A percentile compares a stretch with the other conserved stretches of the same genome.
Conservation (phyloP, 2,888 invertebrate species). For the Caenorhabditis parvicauda region DNA sequence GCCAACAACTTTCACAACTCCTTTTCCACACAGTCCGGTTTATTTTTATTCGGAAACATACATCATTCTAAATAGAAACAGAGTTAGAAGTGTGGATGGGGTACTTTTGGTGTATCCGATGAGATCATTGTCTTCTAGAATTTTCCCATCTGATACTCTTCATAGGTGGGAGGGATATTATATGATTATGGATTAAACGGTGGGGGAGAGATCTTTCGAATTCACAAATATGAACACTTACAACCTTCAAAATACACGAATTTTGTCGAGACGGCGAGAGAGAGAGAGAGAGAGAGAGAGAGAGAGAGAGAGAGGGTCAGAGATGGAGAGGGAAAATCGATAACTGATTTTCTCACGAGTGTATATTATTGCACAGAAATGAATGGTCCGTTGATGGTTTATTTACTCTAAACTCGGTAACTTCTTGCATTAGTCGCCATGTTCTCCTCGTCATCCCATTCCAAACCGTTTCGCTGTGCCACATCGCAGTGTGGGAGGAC, state of each 20-base stretch:
- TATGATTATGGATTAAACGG: not conserved
- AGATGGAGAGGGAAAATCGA: conserved; percentile 7
- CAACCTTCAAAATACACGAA: too few species aligned
- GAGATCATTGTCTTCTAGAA: too few species aligned
- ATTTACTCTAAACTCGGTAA: conserved; percentile 43
- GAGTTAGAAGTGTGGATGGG: too few species aligned
- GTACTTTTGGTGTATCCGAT: too few species aligned
- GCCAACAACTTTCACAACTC: too few species aligned
- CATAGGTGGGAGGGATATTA: not conserved
- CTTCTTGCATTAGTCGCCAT: conserved; percentile 39
- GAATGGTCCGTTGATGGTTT: not conserved
- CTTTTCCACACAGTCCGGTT: too few species aligned
- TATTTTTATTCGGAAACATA: too few species aligned
- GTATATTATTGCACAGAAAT: conserved; percentile 7
- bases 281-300: conserved; percentile 4
- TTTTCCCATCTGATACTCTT: too few species aligned
- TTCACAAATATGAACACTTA: too few species aligned
- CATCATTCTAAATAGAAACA: too few species aligned
- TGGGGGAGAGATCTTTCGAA: conserved; percentile 2
- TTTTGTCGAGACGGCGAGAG: conserved; percentile 2
- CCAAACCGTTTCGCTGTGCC: conserved; percentile 64
- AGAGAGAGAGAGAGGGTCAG: conserved; percentile 8
- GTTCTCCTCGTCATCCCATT: conserved; percentile 69
- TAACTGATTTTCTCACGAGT: conserved; percentile 7
- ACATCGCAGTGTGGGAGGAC: conserved; percentile 38